A percentile compares a stretch with the other conserved stretches of the same genome.
These are phyloP conservation scores for Ramazzottius varieornatus DNA, from an alignment of 2,888 invertebrate species.

Conservation along the genomic window DNA sequence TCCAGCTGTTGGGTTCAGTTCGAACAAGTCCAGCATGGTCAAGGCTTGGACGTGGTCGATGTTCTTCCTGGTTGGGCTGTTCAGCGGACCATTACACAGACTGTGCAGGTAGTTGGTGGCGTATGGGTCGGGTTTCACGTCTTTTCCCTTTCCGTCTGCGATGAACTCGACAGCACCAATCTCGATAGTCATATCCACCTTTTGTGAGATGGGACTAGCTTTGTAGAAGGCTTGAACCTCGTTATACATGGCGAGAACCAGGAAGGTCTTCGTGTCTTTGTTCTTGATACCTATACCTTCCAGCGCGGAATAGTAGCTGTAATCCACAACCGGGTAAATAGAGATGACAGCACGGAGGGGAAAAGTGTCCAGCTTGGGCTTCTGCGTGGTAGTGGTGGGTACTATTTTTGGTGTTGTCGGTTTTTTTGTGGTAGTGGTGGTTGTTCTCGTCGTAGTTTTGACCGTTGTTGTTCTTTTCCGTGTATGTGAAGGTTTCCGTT, in stretches of 20 bases:
- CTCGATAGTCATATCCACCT: neutral
- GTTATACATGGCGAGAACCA: neutral
- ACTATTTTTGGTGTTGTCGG: too few species aligned
- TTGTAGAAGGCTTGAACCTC: neutral
- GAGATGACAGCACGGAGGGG: neutral
- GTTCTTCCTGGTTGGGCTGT: neutral
- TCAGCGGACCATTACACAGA: neutral
- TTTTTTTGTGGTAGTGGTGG: too few species aligned
- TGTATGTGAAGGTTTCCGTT: too few species aligned
- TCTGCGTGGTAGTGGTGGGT: neutral
- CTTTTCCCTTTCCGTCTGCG: neutral
- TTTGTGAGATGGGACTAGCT: neutral
- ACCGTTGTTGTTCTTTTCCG: too few species aligned
- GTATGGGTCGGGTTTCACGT: neutral
- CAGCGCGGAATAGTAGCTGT: neutral
- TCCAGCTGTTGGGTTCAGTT: neutral
- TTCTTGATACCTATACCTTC: neutral
- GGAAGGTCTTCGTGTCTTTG: neutral
- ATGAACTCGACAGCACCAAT: neutral
- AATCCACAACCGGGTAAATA: neutral
- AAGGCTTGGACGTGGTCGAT: neutral
- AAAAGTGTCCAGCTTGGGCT: too few species aligned
- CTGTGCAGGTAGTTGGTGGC: neutral
- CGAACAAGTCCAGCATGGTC: neutral
- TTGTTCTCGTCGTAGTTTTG: too few species aligned